Evolutionary conservation across 2,888 invertebrate genomes (phyloP), one percentile per base, ranked within the genome.

Genomic region (Eupeodes luniger): DNA sequence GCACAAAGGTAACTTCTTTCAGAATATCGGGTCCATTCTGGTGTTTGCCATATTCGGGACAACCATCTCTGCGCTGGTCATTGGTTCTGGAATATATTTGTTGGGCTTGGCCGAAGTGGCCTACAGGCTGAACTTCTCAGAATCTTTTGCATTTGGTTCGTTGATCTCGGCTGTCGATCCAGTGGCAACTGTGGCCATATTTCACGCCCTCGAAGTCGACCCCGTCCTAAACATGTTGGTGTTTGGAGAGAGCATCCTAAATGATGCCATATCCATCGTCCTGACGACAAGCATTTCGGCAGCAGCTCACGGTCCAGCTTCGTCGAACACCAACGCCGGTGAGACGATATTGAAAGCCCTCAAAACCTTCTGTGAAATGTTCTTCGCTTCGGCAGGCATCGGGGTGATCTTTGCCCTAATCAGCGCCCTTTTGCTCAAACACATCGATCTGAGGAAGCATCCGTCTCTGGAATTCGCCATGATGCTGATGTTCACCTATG

Each of bases 191-290:
- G 97, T 99, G 44, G 99, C 99, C 11, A 99, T 99, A 90, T 99
- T 99, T 92, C 98, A 99, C 94, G 99, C 99, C 2, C 94, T 99
- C 40, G 98, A 99, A 93, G 98, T 99, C 0, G 99, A 99, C 93
- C 99, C 99, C 0, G 97, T 99, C 6, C 95, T 99, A 0, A 99
- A 99, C 94, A 99, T 99, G 99, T 96, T 99, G 94, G 99, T 99
- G 1, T 99, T 99, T 94, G 99, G 98, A 40, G 95, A 95, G 91
- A 94, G 94, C 80, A 94, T 94, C 91, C 95, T 99, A 6, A 99
- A 99, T 94, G 99, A 99, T 95, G 99, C 99, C 47, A 98, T 99
- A 85, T 97, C 99, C 40, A 99, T 99, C 94, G 99, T 99, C 1
- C 94, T 99, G 72, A 99, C 99, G 0, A 98, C 98, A 90, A 97